Evolutionary conservation across 2,888 invertebrate species (phyloP).

Genomic region (Sepiola atlantica): DNA sequence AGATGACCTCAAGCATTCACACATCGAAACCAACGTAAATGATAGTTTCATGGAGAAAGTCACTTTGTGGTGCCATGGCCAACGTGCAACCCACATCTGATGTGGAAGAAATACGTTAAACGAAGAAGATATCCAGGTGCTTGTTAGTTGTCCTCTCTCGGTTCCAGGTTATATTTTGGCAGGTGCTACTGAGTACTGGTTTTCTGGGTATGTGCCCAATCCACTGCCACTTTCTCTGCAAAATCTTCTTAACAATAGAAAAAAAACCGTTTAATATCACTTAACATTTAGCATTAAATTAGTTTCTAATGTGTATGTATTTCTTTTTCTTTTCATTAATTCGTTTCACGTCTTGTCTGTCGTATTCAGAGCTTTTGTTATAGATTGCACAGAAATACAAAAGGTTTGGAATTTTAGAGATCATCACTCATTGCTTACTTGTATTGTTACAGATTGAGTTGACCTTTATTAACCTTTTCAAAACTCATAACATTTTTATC

Average conservation of each 20-base stretch:
- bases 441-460: background rate
- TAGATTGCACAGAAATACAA: background rate
- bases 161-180: too few species aligned
- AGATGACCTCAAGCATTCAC: too few species aligned
- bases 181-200: too few species aligned
- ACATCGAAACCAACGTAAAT: too few species aligned
- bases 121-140: too few species aligned
- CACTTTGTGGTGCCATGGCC: too few species aligned
- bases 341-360: background rate
- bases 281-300: background rate
- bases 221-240: too few species aligned
- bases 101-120: too few species aligned
- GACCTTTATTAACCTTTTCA: constrained; percentile 1
- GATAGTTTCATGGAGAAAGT: too few species aligned
- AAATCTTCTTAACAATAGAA: background rate
- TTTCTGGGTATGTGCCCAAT: too few species aligned
- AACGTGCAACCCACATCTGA: too few species aligned
- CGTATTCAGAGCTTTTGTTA: background rate
- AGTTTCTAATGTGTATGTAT: background rate
- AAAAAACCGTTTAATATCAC: background rate
- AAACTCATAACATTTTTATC: background rate
- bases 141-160: too few species aligned
- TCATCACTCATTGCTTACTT: background rate
- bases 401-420: background rate
- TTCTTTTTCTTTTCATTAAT: background rate